A percentile compares a stretch with the other conserved stretches of the same genome.
phyloP scores from a whole-genome alignment of 30 jellyfish, hydroid and myxozoan species.

The Chironex yamaguchii region DNA sequence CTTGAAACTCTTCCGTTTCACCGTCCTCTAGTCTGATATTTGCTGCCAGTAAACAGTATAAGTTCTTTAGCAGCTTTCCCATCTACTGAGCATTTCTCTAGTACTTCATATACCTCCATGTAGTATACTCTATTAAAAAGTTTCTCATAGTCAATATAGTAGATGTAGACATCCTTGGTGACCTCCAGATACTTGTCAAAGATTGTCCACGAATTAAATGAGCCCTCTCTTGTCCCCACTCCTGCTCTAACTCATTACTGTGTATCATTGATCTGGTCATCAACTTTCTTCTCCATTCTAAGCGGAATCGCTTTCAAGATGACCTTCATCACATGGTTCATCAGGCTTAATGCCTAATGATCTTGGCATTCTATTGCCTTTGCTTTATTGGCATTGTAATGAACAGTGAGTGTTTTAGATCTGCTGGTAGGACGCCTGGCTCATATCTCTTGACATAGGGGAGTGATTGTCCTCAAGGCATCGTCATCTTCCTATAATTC shows the following conservation, averaged over 20 bases:
- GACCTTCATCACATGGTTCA: conserved; percentile 5
- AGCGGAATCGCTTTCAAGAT: neutral
- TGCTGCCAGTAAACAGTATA: too few species aligned
- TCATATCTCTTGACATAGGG: neutral
- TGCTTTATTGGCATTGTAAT: conserved; percentile 26
- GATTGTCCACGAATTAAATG: neutral
- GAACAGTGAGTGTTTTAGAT: neutral
- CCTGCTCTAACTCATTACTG: conserved; percentile 3
- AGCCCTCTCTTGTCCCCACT: conserved; percentile 27
- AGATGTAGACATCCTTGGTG: conserved; percentile 10
- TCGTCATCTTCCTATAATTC: neutral
- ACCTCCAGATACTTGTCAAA: neutral
- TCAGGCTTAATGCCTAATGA: conserved; percentile 23
- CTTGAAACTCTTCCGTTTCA: neutral
- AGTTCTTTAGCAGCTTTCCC: too few species aligned
- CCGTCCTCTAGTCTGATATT: neutral
- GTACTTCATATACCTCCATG: neutral
- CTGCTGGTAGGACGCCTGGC: conserved; percentile 4
- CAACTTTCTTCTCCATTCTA: neutral
- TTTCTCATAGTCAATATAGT: conserved; percentile 16
- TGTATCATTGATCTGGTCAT: neutral
- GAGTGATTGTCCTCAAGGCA: neutral
- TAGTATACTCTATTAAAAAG: neutral
- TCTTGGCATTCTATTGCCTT: conserved; percentile 25
- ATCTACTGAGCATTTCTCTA: too few species aligned